Conservation (phyloP, 1,140 invertebrate genomes). For the Cotesia chilonis region DNA sequence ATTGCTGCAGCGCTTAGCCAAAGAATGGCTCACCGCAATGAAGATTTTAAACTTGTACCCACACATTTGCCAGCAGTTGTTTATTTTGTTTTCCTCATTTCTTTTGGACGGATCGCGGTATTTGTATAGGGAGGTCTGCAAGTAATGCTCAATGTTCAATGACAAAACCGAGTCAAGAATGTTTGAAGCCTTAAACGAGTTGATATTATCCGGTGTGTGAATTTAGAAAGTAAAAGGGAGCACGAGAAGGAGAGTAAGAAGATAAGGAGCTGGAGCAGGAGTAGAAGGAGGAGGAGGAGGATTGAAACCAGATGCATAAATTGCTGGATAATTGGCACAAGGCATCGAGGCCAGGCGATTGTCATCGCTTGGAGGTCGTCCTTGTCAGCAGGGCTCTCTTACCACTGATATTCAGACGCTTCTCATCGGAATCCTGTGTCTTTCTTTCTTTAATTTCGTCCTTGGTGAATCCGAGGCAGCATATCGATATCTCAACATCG, state of each 20-base stretch:
- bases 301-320: conserved; percentile 39
- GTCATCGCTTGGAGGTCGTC: conserved; percentile 40
- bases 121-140: conserved; percentile 2
- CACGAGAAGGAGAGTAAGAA: background rate
- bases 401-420: conserved; percentile 27
- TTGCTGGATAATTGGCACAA: conserved; percentile 43
- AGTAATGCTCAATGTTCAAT: conserved; percentile 4
- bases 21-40: conserved; percentile 62
- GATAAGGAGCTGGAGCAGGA: background rate
- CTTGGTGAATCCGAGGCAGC: conserved; percentile 3
- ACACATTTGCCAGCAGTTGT: conserved; percentile 41
- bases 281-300: background rate
- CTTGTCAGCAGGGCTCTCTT: conserved; percentile 34
- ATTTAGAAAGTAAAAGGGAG: conserved; percentile 1
- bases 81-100: conserved; percentile 34
- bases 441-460: background rate
- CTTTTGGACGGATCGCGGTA: background rate
- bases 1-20: conserved; percentile 40
- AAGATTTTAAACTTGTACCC: conserved; percentile 61
- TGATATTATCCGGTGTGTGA: conserved; percentile 1
- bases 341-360: conserved; percentile 35
- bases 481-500: conserved; percentile 15
- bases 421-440: conserved; percentile 6
- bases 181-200: background rate
- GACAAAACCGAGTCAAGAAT: background rate